Percentiles rank a stretch among this genome's conserved stretches.
phyloP scores from a whole-genome alignment of 1,140 invertebrate species.

The Pseudomyrmex gracilis region DNA sequence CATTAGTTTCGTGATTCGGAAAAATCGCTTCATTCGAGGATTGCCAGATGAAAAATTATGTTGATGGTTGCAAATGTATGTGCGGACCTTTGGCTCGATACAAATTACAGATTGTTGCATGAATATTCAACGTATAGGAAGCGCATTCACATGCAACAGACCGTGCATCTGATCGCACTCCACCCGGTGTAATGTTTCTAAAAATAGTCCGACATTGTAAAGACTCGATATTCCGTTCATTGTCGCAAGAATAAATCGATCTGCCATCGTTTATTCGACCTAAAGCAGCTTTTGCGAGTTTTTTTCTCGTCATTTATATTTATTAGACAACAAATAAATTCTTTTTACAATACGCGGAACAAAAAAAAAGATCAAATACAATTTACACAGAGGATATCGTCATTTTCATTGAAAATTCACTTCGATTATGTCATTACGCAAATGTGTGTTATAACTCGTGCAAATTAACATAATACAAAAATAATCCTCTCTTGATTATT shows the following conservation, averaged over 20 bases:
- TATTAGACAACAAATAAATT: too few relatives aligned
- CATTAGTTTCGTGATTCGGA: conserved; percentile 62
- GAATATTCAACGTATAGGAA: conserved; percentile 63
- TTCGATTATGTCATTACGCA: not conserved
- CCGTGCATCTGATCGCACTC: conserved; percentile 62
- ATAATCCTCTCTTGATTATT: conserved; percentile 3
- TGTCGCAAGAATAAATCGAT: conserved; percentile 49
- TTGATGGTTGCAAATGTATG: conserved; percentile 58
- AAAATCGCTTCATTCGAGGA: conserved; percentile 53
- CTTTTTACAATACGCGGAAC: too few relatives aligned
- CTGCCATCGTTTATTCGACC: conserved; percentile 3
- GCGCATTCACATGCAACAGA: conserved; percentile 62
- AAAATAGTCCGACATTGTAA: conserved; percentile 43
- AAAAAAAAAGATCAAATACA: too few relatives aligned
- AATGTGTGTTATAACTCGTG: too few relatives aligned
- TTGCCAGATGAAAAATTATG: conserved; percentile 60
- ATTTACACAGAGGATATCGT: too few relatives aligned
- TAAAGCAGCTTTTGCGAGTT: not conserved
- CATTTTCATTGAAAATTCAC: too few relatives aligned
- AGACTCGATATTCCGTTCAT: conserved; percentile 58
- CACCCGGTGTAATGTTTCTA: conserved; percentile 29
- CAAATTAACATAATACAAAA: not conserved
- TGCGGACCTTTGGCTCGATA: conserved; percentile 55
- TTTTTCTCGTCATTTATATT: not conserved
- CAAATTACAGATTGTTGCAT: conserved; percentile 62